Base-by-base conservation (phyloP, 2,888 invertebrate genomes). In the Callyntrura guangdongensis region DNA sequence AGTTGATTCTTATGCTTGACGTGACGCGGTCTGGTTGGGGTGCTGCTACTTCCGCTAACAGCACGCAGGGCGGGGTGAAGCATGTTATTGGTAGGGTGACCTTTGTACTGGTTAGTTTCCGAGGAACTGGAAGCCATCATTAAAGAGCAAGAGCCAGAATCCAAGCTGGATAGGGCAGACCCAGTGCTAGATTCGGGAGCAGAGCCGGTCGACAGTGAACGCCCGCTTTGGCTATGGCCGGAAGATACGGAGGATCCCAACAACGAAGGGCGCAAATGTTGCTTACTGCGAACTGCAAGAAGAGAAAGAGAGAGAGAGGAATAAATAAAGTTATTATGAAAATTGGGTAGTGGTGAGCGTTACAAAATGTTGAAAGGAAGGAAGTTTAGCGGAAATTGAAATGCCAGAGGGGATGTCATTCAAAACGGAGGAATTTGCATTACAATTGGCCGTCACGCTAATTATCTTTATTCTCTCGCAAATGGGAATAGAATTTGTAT, bases 1-100 rank as follows among this genome's bases (percentile, higher is more conserved):
- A 94, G 91, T 67, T 94, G 94, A 89, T 94, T 94, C 91, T 94
- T 94, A 72, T 93, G 94, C 86, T 94, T 94, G 90, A 94, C 93
- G 77, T 94, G 94, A 45, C 94, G 85, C 3, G 93, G 94, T 59
- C 94, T 89, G 11, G 92, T 92, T 47, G 94, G 93, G 0, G 93
- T 93, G 84, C 79, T 85, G 81, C 49, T 90, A 64, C 74, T 53
- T 20, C 72, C 47, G n/a, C 67, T 69, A 61, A 72, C 84, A 59
- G 56, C 64, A 61, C 79, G 83, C 9, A 82, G 27, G 69, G 53
- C 56, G 36, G 36, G 69, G 47, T 82, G 86, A 22, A 85, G 69
- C 74, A 87, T 61, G n/a, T 79, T 77, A 36, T 86, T 90, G 59
- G n/a, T n/a, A n/a, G 81, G 82, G 69, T 81, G 69, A 2, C 47